Base-by-base conservation (phyloP, 2,113 vertebrate genomes). In the Tupaia chinensis region DNA sequence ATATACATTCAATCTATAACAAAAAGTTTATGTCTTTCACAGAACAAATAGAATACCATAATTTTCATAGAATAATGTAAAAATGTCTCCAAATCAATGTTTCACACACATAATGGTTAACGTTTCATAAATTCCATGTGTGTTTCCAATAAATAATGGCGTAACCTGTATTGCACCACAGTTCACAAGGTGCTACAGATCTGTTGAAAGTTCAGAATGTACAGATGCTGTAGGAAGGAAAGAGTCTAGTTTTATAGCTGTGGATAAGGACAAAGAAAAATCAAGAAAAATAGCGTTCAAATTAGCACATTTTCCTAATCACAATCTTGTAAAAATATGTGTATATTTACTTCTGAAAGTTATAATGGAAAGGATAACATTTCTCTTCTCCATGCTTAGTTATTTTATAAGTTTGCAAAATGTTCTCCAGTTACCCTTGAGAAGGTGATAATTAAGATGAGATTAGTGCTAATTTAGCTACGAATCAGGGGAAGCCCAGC, bases 401-500 rank as follows among this genome's bases (percentile, higher is more conserved):
- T 56, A 5, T 60, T 65, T 66, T 53, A 58, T 11, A 76, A 70
- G 32, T 27, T 69, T 70, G 34, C 3, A 63, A 61, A 20, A 8
- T 27, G 4, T 70, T 70, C 7, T 66, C 44, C 25, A 32, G 0
- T 77, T 77, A 61, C 27, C 5, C 17, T 25, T 84, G 80, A 61
- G 16, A 5, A 63, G 2, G 68, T 89, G 20, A 44, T 53, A 27
- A 69, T 60, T 44, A 58, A 56, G 5, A 7, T 7, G n/a, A 7
- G 11, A 84, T 77, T 54, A 32, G 3, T 8, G 32, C 10, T 19
- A 69, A 61, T 11, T 53, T 54, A 84, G 19, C 29, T 83, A 53
- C 0, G 63, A 54, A 65, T n/a, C 0, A 11, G 7, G 2, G 9
- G 56, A 19, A 1, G 1, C 1, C 16, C 5, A 80, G 22, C 23